Evolutionary conservation across 2,888 invertebrate species (phyloP), one percentile per base, ranked within the genome.

Genomic region (Euplexia lucipara): DNA sequence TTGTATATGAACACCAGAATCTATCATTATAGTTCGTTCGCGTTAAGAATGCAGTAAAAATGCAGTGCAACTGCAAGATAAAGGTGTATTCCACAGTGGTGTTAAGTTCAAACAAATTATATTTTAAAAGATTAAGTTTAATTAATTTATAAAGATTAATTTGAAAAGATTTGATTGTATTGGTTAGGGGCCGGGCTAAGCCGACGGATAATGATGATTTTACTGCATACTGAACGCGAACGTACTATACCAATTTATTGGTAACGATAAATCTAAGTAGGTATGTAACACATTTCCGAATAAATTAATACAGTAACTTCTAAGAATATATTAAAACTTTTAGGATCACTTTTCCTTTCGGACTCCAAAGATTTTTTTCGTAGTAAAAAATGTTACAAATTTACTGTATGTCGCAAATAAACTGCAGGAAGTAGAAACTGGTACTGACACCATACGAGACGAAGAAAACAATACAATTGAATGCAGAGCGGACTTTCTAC

Each of bases 401-500:
- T 4, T 10, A 10, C 22, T n/a, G 18, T 16, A 8, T n/a, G 2
- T 16, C 16, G 44, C 51, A 26, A 32, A 32, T 14, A 26, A 34
- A 37, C 14, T 45, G 5, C 2, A 42, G 26, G 20, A 34, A 70
- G 12, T 30, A 10, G 7, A 44, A 61, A 41, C 49, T 26, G n/a
- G 39, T 48, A 69, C 34, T 18, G 8, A 53, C 12, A 75, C 80
- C 32, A 22, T 49, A 58, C 61, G 20, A 26, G 35, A 32, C 66
- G 70, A 73, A 63, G 65, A 57, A 75, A 64, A 58, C 52, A 49
- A 58, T 44, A 60, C 59, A 66, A 70, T 70, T 72, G 74, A 78
- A 74, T 71, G 52, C 56, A 59, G 32, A 67, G 57, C 34, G 26
- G 73, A 80, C 79, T 81, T 81, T 79, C 73, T 80, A 77, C 80